These are phyloP conservation scores for Palaemon carinicauda DNA, from an alignment of 1,140 invertebrate genomes.

Conservation along the genomic window DNA sequence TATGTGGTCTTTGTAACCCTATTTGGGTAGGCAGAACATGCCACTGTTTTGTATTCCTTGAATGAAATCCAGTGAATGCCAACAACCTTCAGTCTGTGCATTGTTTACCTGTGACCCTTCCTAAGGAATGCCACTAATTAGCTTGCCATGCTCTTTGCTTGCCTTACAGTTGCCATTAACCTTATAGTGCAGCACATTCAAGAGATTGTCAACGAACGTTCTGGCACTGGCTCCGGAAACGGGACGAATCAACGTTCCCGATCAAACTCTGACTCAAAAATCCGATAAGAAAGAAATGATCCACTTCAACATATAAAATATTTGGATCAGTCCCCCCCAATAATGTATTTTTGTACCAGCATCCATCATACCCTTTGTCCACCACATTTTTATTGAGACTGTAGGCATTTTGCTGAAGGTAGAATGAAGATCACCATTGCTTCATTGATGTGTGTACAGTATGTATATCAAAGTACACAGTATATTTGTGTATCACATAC, in stretches of 20 bases:
- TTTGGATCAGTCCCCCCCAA: not conserved
- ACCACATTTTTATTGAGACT: slow-evolving; percentile 7
- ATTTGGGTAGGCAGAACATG: not conserved
- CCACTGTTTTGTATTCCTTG: not conserved
- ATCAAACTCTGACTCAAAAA: slow-evolving; percentile 54
- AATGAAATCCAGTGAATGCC: not conserved
- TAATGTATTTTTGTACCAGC: slow-evolving; percentile 18
- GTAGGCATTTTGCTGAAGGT: not conserved
- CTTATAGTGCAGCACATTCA: slow-evolving; percentile 61
- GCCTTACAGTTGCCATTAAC: slow-evolving; percentile 60
- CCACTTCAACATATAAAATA: not conserved
- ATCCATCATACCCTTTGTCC: slow-evolving; percentile 15
- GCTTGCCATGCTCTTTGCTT: slow-evolving; percentile 45
- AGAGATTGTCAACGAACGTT: slow-evolving; percentile 58
- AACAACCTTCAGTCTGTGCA: not conserved
- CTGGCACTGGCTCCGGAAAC: slow-evolving; percentile 42
- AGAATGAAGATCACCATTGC: too few relatives aligned
- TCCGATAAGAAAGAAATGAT: slow-evolving; percentile 24
- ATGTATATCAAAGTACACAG: not conserved
- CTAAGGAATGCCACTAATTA: slow-evolving; percentile 44
- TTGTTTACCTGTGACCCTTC: not conserved
- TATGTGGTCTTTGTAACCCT: not conserved
- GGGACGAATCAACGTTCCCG: slow-evolving; percentile 40
- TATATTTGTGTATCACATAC: not conserved
- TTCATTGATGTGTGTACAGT: not conserved